Conservation (phyloP, 2,113 vertebrate genomes). For the Gadus chalcogrammus region DNA sequence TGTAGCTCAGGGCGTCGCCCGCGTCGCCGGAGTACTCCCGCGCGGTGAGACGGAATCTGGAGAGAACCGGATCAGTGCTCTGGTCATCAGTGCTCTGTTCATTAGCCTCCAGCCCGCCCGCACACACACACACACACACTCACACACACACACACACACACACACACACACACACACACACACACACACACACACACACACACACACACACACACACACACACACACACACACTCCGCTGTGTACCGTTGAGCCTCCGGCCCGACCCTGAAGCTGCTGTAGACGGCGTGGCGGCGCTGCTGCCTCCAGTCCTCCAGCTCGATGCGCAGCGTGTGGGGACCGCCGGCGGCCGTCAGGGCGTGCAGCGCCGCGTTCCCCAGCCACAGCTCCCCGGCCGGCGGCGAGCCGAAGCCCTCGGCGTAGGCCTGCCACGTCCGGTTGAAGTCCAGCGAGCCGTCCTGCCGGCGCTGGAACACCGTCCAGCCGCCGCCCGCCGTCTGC, state of each 20-base stretch:
- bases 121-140: no score
- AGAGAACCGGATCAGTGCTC: neutral
- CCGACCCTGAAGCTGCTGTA: conserved; percentile 77
- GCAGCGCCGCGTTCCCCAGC: conserved; percentile 72
- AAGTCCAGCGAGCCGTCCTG: conserved; percentile 74
- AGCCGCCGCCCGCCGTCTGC: conserved; percentile 74
- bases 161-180: no score
- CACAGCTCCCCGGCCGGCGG: conserved; percentile 72
- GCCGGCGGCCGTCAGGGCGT: conserved; percentile 58
- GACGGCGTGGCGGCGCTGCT: conserved; percentile 71
- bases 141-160: no score
- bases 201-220: no score
- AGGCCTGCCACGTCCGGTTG: conserved; percentile 78
- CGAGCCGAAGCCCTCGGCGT: conserved; percentile 75
- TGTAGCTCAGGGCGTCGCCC: conserved; percentile 79
- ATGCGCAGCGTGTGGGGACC: conserved; percentile 71
- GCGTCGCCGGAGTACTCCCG: conserved; percentile 75
- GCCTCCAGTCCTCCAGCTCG: conserved; percentile 78
- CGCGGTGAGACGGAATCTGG: conserved; percentile 73
- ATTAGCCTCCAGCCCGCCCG: no score
- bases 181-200: no score
- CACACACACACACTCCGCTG: no score
- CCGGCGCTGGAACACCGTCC: conserved; percentile 77
- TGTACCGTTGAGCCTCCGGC: conserved; percentile 70
- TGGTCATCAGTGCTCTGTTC: no score